These are phyloP conservation scores for Leuciscus idus DNA, from an alignment of 2,113 vertebrate genomes.

Conservation along the genomic window DNA sequence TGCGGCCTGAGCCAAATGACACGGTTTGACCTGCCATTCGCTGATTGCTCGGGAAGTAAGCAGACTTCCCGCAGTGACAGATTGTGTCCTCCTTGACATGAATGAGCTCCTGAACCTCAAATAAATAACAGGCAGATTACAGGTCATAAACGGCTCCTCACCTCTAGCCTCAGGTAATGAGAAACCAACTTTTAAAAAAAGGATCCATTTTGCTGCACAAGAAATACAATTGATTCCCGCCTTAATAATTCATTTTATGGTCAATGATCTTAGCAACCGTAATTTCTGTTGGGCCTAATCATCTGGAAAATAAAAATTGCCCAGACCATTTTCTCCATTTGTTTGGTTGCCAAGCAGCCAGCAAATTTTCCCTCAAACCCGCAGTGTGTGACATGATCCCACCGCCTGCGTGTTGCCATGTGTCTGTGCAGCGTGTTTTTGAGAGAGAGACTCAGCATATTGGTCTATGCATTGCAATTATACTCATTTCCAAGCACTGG, in stretches of 20 bases:
- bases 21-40: not conserved
- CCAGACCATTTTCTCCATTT: constrained; percentile 63
- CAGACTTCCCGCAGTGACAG: not conserved
- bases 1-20: not conserved
- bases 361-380: constrained; percentile 61
- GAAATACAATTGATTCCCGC: constrained; percentile 62
- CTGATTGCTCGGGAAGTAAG: not conserved
- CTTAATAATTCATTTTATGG: constrained; percentile 74
- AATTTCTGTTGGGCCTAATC: constrained; percentile 73
- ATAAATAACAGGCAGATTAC: constrained; percentile 6
- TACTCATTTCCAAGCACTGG: constrained; percentile 32
- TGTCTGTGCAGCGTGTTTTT: constrained; percentile 11
- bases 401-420: constrained; percentile 60
- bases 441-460: not conserved
- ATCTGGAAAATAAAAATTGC: constrained; percentile 73
- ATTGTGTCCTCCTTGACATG: not conserved
- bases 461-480: constrained; percentile 32
- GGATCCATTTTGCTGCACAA: constrained; percentile 39
- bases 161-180: constrained; percentile 56
- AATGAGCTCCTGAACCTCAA: not conserved
- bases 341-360: constrained; percentile 71
- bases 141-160: not conserved
- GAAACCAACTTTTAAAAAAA: constrained; percentile 49
- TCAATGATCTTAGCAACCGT: constrained; percentile 70
- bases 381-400: constrained; percentile 51